Evolutionary conservation across 2,113 vertebrate species (phyloP), one percentile per base, ranked within the genome.

Genomic region (Mola mola): DNA sequence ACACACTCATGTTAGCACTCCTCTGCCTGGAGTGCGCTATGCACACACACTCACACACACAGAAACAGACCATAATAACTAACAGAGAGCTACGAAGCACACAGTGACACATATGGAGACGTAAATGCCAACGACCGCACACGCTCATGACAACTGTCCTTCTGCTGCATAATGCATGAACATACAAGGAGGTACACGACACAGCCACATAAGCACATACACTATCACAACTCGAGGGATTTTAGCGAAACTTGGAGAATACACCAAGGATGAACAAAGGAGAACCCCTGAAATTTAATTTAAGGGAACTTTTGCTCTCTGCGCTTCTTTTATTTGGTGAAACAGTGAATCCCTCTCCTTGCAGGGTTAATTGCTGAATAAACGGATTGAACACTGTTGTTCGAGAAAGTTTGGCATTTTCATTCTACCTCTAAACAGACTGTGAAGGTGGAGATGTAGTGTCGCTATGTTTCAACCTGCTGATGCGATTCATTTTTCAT

Each of bases 1-100:
- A 76, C 67, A 76, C 67, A 47, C 53, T 73, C 72, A 57, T 74
- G 70, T 85, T 82, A 75, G 69, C 46, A 20, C 53, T 62, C 28
- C 46, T 75, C 37, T 68, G 69, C 69, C 56, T 55, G 49, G 51
- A 67, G 58, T 49, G 66, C 24, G 16, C 62, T 33, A n/a, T 26
- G 28, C 24, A 28, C 8, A 36, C 29, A 41, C 38, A 51, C 24
- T 49, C 17, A 24, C 8, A 21, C 48, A 69, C 44, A 29, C 42
- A 49, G 9, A 63, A 47, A 62, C 13, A 47, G 41, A 34, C 16
- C 19, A 46, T 15, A 28, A 52, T 22, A 57, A 50, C 59, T 61
- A 24, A 53, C 40, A 64, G 24, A 22, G 28, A 13, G 41, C 56
- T 49, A 38, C 50, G 34, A 37, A 21, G 24, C 55, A 61, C 29